phyloP scores from a whole-genome alignment of 1,140 invertebrate species.

The Prorops nasuta region DNA sequence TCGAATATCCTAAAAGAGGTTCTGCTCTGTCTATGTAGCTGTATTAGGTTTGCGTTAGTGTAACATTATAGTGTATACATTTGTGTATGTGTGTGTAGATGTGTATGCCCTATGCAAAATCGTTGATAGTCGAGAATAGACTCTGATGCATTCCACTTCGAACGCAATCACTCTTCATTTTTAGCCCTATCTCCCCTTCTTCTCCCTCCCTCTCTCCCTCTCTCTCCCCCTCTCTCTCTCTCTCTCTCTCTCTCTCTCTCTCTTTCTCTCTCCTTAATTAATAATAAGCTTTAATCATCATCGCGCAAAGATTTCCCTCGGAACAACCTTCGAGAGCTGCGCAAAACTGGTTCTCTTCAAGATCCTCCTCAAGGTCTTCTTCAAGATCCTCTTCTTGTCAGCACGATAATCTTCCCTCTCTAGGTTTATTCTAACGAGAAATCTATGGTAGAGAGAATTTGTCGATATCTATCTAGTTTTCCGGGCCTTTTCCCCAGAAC shows the following conservation, averaged over 20 bases:
- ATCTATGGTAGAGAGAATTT: no score
- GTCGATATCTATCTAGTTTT: conserved; percentile 46
- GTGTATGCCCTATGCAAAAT: conserved; percentile 1
- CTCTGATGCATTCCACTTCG: not conserved
- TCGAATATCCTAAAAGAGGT: conserved; percentile 27
- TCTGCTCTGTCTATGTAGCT: conserved; percentile 8
- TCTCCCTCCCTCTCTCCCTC: not conserved
- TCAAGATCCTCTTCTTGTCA: no score
- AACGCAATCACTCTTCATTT: no score
- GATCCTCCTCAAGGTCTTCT: no score
- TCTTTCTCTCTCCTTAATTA: not conserved
- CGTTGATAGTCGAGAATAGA: not conserved
- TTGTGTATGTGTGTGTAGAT: conserved; percentile 11
- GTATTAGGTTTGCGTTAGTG: conserved; percentile 1
- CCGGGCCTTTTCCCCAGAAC: conserved; percentile 71
- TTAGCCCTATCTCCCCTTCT: not conserved
- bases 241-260: not conserved
- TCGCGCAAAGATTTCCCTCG: no score
- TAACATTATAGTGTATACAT: not conserved
- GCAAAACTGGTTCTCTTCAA: no score
- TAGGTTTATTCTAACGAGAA: conserved; percentile 3
- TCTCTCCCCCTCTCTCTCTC: not conserved
- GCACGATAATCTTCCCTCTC: no score
- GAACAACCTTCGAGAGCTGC: no score
- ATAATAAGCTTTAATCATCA: no score